Conservation (phyloP, 2,888 invertebrate genomes). For the Ectemnius cavifrons region DNA sequence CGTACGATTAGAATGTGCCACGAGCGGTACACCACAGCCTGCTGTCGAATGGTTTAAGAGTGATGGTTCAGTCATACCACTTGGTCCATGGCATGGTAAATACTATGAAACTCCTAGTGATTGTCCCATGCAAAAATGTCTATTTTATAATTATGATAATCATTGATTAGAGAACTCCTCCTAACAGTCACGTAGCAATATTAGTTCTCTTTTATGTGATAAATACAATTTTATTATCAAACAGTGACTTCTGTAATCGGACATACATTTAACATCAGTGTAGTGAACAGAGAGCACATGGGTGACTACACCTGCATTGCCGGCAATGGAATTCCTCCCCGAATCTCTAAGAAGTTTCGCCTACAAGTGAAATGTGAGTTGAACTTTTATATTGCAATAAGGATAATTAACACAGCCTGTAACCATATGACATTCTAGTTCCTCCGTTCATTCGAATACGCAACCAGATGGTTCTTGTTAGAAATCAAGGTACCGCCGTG, state of each 20-base stretch:
- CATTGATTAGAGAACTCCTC: background rate
- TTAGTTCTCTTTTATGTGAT: background rate
- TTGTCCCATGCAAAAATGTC: too few relatives aligned
- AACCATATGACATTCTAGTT: conserved; percentile 80
- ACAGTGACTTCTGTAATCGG: conserved; percentile 80
- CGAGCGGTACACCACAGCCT: conserved; percentile 88
- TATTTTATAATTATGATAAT: too few relatives aligned
- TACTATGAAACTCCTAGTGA: background rate
- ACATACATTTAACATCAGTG: conserved; percentile 87
- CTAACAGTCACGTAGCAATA: background rate
- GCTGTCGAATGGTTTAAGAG: conserved; percentile 87
- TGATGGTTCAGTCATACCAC: conserved; percentile 82
- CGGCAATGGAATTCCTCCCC: conserved; percentile 92
- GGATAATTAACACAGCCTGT: background rate
- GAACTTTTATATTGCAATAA: background rate
- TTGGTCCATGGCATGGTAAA: conserved; percentile 84
- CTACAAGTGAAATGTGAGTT: conserved; percentile 95
- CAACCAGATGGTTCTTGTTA: conserved; percentile 86
- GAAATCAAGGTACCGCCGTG: conserved; percentile 84
- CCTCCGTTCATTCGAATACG: conserved; percentile 90
- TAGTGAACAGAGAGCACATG: conserved; percentile 86
- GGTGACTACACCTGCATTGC: conserved; percentile 89
- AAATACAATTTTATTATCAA: conserved; percentile 23
- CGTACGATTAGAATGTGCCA: conserved; percentile 89
- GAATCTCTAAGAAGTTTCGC: conserved; percentile 87